Evolutionary conservation across 2,888 invertebrate genomes (phyloP), one percentile per base, ranked within the genome.

Genomic region (Mycalesis mineus): DNA sequence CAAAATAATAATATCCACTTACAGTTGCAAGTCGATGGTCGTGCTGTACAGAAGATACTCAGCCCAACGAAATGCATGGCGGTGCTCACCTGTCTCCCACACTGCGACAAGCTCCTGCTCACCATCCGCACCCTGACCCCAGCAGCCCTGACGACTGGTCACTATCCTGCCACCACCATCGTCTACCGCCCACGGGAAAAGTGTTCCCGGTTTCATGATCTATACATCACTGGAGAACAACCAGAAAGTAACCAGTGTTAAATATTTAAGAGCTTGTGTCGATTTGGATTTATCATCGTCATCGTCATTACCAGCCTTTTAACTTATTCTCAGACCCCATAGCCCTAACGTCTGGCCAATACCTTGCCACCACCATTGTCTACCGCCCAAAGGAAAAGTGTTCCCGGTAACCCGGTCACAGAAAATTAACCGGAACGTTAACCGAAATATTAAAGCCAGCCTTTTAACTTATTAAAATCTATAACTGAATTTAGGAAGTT

Each of bases 11-110:
- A 8, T 45, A 36, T 58, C 29, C 37, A 9, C 62, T 69, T 56
- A 0, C 69, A 84, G 85, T 53, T 84, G n/a, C 64, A 78, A 41
- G 71, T 82, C 3, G 78, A 82, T 47, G 83, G 80, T 0, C 68
- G 72, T 3, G 58, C 75, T 0, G 74, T 81, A 0, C 71, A 82
- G 62, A 80, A 75, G 60, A 75, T 79, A 9, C 61, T 74, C 2
- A 74, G 68, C 41, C 76, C 80, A 0, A 61, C 66, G 0, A 68
- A 72, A 1, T 69, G 70, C 22, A 73, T 79, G 68, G 78, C 80
- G 0, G 74, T 80, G 1, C 68, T 83, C 11, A 78, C 75, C 0
- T 77, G 77, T 49, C 65, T 81, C 2, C 80, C 80, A 0, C 71
- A 70, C 40, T 60, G 55, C 7, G 73, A 76, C 1, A 75, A 67